Conservation (phyloP, 2,113 vertebrate species). For the Heptranchias perlo region DNA sequence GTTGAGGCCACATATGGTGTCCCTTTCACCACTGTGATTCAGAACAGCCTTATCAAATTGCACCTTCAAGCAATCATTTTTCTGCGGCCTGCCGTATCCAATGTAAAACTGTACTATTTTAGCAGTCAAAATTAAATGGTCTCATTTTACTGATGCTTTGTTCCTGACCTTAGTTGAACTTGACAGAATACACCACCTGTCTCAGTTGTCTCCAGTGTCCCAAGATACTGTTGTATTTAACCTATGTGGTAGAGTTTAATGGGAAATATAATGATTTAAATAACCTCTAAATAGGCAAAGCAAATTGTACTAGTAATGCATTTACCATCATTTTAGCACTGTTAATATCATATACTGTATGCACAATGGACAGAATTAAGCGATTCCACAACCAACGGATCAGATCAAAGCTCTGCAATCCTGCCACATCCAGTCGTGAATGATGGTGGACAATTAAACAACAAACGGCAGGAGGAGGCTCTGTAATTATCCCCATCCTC, state of each 20-base stretch:
- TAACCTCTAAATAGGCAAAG: slow-evolving; percentile 22
- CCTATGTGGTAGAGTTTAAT: neutral
- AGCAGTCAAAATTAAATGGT: slow-evolving; percentile 25
- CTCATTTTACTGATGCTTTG: slow-evolving; percentile 4
- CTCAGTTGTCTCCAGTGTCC: neutral
- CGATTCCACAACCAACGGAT: too few species aligned
- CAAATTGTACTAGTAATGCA: neutral
- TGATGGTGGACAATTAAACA: too few species aligned
- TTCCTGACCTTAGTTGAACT: slow-evolving; percentile 20
- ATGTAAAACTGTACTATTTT: neutral
- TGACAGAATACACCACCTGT: neutral
- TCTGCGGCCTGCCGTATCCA: neutral
- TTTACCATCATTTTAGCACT: neutral
- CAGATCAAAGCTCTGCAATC: too few species aligned
- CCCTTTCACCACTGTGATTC: neutral
- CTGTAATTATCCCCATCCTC: too few species aligned
- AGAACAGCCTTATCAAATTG: neutral
- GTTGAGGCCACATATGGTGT: neutral
- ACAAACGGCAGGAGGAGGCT: too few species aligned
- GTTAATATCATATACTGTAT: neutral
- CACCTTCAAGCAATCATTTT: neutral
- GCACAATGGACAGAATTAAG: too few species aligned
- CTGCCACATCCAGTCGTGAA: too few species aligned
- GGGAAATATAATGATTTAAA: neutral
- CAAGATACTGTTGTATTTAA: neutral